A percentile compares a stretch with the other conserved stretches of the same genome.
Conservation (phyloP, 2,113 vertebrate species). For the Nymphicus hollandicus region DNA sequence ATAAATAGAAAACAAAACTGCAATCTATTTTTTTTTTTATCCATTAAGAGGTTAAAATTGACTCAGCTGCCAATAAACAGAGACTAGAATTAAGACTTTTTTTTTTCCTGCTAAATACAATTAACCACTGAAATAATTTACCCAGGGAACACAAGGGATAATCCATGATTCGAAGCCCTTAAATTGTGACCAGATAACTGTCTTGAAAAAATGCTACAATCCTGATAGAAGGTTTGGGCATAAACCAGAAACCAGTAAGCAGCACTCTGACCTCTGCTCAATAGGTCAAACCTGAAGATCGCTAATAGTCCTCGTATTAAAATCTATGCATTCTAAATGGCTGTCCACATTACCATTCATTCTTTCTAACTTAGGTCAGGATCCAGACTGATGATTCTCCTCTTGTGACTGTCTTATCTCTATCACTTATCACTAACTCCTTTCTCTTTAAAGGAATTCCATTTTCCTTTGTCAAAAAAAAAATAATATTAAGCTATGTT, state of each 20-base stretch:
- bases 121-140: not conserved
- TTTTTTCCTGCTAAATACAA: not conserved
- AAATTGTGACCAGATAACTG: not conserved
- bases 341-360: not conserved
- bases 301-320: not conserved
- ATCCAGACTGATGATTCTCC: not conserved
- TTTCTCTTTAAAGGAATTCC: not conserved
- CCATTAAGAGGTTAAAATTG: not conserved
- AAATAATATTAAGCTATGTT: not conserved
- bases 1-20: not conserved
- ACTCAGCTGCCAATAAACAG: not conserved
- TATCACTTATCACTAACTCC: not conserved
- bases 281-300: not conserved
- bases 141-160: not conserved
- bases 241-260: not conserved
- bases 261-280: not conserved
- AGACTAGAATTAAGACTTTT: not conserved
- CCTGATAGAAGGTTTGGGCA: not conserved
- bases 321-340: not conserved
- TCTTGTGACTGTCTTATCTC: not conserved
- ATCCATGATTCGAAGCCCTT: not conserved
- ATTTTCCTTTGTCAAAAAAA: not conserved
- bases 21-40: not conserved
- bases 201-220: not conserved
- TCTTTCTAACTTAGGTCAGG: not conserved